phyloP scores from a whole-genome alignment of 2,113 vertebrate genomes.

The Morone chrysops region DNA sequence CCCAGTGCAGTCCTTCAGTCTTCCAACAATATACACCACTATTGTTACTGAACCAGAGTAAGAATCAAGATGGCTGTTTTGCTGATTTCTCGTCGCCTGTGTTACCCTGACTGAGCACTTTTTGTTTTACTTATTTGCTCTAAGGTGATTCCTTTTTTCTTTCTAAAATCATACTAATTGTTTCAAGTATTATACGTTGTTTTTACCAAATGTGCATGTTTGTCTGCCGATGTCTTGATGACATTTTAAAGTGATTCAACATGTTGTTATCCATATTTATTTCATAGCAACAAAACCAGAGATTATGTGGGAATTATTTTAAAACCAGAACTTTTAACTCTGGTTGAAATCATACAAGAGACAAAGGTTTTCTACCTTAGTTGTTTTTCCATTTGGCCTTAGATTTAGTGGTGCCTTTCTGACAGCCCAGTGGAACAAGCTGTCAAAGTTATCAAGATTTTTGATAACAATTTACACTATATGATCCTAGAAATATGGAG shows the following conservation, averaged over 20 bases:
- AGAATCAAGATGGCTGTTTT: slow-evolving; percentile 16
- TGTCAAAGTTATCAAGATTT: not conserved
- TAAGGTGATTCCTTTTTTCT: slow-evolving; percentile 43
- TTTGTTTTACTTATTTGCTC: slow-evolving; percentile 51
- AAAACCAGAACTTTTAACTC: slow-evolving; percentile 34
- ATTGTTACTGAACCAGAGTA: slow-evolving; percentile 24
- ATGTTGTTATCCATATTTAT: slow-evolving; percentile 63
- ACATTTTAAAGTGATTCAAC: slow-evolving; percentile 43
- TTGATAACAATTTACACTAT: slow-evolving; percentile 17
- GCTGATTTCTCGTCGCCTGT: slow-evolving; percentile 44
- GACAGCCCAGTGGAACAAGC: slow-evolving; percentile 22
- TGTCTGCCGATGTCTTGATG: slow-evolving; percentile 36
- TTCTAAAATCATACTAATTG: slow-evolving; percentile 59
- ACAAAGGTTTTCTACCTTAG: slow-evolving; percentile 50
- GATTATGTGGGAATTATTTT: slow-evolving; percentile 30
- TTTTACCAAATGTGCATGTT: slow-evolving; percentile 60
- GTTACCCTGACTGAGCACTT: slow-evolving; percentile 73
- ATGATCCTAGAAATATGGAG: slow-evolving; percentile 21
- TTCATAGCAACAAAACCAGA: slow-evolving; percentile 46
- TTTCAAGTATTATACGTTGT: slow-evolving; percentile 56
- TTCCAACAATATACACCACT: slow-evolving; percentile 45
- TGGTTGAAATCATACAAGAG: slow-evolving; percentile 35
- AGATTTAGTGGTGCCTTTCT: slow-evolving; percentile 57
- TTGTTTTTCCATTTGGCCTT: slow-evolving; percentile 58
- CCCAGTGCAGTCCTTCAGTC: slow-evolving; percentile 32